Base-by-base conservation (phyloP, 2,888 invertebrate genomes). In the Bimastos eiseni region DNA sequence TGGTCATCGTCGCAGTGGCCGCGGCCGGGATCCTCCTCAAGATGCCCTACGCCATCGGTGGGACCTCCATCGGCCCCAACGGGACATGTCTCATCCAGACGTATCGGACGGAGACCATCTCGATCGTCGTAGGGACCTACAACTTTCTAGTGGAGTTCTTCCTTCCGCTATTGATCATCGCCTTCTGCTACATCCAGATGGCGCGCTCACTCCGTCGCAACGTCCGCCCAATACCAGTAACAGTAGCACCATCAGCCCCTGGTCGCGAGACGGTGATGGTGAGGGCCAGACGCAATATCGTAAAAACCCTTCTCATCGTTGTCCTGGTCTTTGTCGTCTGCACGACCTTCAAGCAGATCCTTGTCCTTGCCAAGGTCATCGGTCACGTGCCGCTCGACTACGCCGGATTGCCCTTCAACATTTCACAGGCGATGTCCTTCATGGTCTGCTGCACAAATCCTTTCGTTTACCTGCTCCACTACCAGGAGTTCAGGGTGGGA, bases 151-250 rank as follows among this genome's bases (percentile, higher is more conserved):
- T 89, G 44, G 44, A 89, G 89, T 89, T 41, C 41, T 49, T 89
- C 41, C n/a, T 49, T 33, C 89, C 89, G n/a, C 89, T 89, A 4
- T 6, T 37, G 41, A 41, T 49, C 89, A 41, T 89, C 38, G 49
- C 49, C 30, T 89, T 89, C 89, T 89, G 89, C 89, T 89, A 89
- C 89, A 41, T 37, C 41, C 89, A 49, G 44, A 89, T 89, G 89
- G 86, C 86, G 36, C 36, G 86, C 36, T 86, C 86, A 5, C 86
- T 86, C 6, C 34, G 37, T 6, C 30, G 15, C 21, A 86, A 34
- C 19, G 36, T 24, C 86, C 34, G 17, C 1, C 34, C 84, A 17
- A 1, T 36, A 17, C 36, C 86, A 19, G 36, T 8, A 0, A 19
- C 36, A 34, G 86, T 3, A 34, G 86, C 84, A 33, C 19, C 86